A percentile compares a stretch with the other conserved stretches of the same genome.
Evolutionary conservation across 2,888 invertebrate species (phyloP).

Genomic region (Candidula unifasciata): DNA sequence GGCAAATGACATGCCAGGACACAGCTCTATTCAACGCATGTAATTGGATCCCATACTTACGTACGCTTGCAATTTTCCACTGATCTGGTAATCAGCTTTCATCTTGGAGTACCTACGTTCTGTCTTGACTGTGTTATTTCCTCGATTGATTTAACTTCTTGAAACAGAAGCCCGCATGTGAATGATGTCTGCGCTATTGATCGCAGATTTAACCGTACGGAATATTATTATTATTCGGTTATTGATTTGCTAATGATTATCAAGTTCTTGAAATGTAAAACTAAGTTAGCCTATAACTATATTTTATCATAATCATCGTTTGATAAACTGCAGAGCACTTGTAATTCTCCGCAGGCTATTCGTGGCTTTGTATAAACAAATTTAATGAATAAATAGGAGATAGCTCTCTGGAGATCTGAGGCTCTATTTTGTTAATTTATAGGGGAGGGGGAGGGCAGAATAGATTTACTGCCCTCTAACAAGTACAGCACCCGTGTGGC

Average conservation of each 20-base stretch:
- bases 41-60: not conserved
- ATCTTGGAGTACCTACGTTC: not conserved
- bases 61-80: not conserved
- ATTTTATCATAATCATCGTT: not conserved
- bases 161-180: not conserved
- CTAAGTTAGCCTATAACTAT: not conserved
- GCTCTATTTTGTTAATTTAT: too few species aligned
- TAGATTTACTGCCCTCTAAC: too few species aligned
- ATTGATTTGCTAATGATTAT: not conserved
- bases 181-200: not conserved
- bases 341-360: too few species aligned
- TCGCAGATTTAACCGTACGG: not conserved
- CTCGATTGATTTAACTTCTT: not conserved
- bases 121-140: conserved; percentile 18
- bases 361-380: too few species aligned
- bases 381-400: too few species aligned
- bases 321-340: too few species aligned
- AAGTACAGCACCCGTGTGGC: too few species aligned
- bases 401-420: too few species aligned
- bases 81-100: not conserved
- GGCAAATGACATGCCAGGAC: too few species aligned
- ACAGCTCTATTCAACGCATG: not conserved
- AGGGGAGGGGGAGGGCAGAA: too few species aligned
- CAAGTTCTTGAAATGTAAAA: not conserved
- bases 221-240: conserved; percentile 1